Conservation (phyloP, 2,797 vertebrate genomes). For the Neoniphon sammara region DNA sequence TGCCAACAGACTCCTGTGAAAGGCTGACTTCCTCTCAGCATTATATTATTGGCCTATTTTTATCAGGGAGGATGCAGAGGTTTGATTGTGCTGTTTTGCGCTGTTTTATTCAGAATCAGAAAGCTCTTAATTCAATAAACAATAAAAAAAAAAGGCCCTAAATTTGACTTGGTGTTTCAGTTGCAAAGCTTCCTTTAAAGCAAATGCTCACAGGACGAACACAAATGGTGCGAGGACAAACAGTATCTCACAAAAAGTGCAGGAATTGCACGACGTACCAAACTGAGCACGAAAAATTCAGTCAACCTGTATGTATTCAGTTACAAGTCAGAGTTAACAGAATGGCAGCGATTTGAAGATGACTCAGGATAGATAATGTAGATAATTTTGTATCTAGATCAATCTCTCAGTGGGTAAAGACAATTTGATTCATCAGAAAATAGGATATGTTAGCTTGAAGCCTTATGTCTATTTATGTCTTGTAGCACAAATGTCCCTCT, state of each 20-base stretch:
- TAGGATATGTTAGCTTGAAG: conserved; percentile 31
- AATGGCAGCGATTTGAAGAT: conserved; percentile 32
- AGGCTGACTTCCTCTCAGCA: conserved; percentile 23
- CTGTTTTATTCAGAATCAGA: conserved; percentile 26
- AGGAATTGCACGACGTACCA: no score
- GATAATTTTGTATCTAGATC: conserved; percentile 15
- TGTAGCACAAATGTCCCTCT: conserved; percentile 24
- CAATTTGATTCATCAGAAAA: conserved; percentile 15
- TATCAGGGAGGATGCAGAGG: conserved; percentile 25
- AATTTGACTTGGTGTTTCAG: conserved; percentile 31
- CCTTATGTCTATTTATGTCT: conserved; percentile 8
- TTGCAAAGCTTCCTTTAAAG: conserved; percentile 32
- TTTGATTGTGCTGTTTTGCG: neutral
- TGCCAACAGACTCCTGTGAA: conserved; percentile 8
- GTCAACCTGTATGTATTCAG: conserved; percentile 50
- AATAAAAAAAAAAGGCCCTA: no score
- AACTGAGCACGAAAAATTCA: conserved; percentile 33
- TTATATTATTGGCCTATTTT: conserved; percentile 45
- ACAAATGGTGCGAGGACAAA: neutral
- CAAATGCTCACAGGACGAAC: no score
- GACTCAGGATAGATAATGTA: conserved; percentile 25
- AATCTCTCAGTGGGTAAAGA: conserved; percentile 25
- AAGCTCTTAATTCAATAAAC: neutral
- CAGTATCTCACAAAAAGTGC: neutral
- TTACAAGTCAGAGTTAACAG: conserved; percentile 38